Conservation (phyloP, 2,113 vertebrate species). For the Dryoscopus gambensis region DNA sequence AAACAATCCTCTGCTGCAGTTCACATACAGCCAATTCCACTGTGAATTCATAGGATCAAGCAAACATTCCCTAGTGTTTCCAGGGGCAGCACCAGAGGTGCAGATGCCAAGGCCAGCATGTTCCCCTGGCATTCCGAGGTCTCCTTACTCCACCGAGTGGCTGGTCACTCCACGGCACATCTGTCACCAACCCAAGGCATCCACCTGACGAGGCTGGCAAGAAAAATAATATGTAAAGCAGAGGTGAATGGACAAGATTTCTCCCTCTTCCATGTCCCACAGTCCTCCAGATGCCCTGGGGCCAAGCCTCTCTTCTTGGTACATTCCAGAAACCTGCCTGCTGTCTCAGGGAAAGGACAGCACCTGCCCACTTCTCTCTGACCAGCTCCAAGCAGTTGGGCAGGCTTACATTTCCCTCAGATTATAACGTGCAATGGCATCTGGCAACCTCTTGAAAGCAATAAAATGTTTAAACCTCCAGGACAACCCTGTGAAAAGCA, state of each 20-base stretch:
- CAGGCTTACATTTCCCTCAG: neutral
- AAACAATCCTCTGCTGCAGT: accelerated
- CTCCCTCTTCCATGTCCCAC: neutral
- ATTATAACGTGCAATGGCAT: neutral
- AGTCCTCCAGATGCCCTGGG: neutral
- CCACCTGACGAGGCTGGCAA: neutral
- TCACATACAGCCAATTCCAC: neutral
- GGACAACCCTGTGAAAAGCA: neutral
- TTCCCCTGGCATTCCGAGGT: neutral
- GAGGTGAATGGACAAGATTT: neutral
- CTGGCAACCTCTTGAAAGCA: neutral
- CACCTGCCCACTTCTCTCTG: neutral
- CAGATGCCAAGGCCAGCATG: accelerated
- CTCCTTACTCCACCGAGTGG: conserved; percentile 39
- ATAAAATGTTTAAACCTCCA: neutral
- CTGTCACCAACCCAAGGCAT: neutral
- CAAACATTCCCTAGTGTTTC: neutral
- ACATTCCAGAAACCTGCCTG: neutral
- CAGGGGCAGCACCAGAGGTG: accelerated
- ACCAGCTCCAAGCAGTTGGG: neutral
- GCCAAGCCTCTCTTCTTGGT: neutral
- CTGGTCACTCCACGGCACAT: neutral
- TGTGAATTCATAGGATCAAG: neutral
- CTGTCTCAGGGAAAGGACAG: neutral
- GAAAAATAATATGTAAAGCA: accelerated